Evolutionary conservation across 2,113 vertebrate genomes (phyloP), one percentile per base, ranked within the genome.

Genomic region (Oreochromis niloticus): DNA sequence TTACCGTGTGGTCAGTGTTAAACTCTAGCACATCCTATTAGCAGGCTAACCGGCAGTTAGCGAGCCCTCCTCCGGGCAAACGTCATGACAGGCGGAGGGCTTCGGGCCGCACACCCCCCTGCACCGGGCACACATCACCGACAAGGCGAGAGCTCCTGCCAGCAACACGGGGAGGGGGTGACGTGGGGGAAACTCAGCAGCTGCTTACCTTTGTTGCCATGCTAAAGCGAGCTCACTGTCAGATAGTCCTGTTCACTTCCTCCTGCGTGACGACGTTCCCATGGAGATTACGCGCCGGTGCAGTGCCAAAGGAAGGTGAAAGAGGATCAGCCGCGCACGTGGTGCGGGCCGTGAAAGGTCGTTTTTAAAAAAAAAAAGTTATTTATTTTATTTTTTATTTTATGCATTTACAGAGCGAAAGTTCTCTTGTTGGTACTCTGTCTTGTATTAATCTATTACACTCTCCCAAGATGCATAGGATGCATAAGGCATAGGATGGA

Each of bases 181-280:
- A 32, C 32, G n/a, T 32, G 63, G 24, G 41, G 24, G 24, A 85
- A 61, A 82, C 54, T 34, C 63, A 10, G 48, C 43, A 79, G 86
- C 95, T 95, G 85, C 96, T 96, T 97, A 97, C 96, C 96, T 97
- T 97, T 88, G 95, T 94, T 95, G 97, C 96, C 97, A 96, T 96
- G 93, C 94, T 96, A 90, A 91, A 93, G 83, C 91, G 90, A 93
- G 90, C 89, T 93, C 57, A 57, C 90, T 80, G 84, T 86, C 88
- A 88, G n/a, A 73, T 14, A 24, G 79, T 68, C 57, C 71, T 68
- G 82, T 27, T 89, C 85, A 90, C 93, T 94, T 94, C 93, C 91
- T 91, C 71, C 48, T 83, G 90, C 87, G 89, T 92, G 91, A 94
- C 92, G 84, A 93, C 88, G 92, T 95, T 94, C 24, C 93, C 93